Evolutionary conservation across 2,797 vertebrate species (phyloP).

Genomic region (Nyctibius grandis): DNA sequence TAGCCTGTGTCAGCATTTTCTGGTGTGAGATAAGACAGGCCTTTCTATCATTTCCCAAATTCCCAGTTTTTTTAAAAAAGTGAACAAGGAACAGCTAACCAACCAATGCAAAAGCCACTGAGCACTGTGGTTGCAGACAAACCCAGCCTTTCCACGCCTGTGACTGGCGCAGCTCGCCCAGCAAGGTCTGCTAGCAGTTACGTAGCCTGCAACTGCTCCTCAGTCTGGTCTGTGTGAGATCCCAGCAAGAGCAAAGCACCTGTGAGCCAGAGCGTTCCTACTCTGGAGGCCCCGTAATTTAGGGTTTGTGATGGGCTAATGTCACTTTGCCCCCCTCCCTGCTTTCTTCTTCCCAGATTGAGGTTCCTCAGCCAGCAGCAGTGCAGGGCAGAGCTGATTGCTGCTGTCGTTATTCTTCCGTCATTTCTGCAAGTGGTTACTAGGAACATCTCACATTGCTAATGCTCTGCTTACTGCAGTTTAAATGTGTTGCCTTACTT

Average conservation of each 20-base stretch:
- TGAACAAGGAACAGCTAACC: accelerated
- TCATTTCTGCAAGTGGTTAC: not conserved
- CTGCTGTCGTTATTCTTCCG: not conserved
- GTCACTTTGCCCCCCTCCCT: not conserved
- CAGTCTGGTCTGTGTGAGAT: accelerated
- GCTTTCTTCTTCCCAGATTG: not conserved
- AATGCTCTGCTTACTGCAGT: not conserved
- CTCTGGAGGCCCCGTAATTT: not conserved
- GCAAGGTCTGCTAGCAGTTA: not conserved
- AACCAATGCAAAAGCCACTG: accelerated
- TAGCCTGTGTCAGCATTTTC: not conserved
- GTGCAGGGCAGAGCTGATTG: accelerated
- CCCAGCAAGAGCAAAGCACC: not conserved
- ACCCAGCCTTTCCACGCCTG: not conserved
- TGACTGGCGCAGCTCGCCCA: not conserved
- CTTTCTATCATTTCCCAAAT: not conserved
- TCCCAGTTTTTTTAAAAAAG: not conserved
- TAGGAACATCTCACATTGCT: not conserved
- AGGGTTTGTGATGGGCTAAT: not conserved
- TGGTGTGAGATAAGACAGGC: not conserved
- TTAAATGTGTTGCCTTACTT: conserved; percentile 8
- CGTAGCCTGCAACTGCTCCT: not conserved
- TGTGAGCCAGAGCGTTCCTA: accelerated
- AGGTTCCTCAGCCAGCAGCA: not conserved
- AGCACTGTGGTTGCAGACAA: not conserved